Conservation (phyloP, 2,888 invertebrate species). For the Prenolepis imparis region DNA sequence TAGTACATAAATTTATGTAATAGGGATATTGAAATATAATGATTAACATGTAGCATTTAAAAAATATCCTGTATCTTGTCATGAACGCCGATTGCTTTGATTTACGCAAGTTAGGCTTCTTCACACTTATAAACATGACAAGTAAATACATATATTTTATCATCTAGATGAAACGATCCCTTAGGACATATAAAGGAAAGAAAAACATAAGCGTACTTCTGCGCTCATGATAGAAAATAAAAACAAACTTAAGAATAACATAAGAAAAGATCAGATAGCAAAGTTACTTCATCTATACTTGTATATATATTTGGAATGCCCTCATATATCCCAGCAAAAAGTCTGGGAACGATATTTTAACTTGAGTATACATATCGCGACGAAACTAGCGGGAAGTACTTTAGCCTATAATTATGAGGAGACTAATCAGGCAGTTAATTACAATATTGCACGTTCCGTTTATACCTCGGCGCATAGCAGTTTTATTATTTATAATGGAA, state of each 20-base stretch:
- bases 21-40: background rate
- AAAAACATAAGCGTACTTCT: background rate
- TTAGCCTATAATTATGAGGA: constrained; percentile 17
- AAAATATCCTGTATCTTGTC: background rate
- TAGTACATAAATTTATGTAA: background rate
- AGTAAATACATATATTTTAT: background rate
- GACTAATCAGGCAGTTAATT: constrained; percentile 45
- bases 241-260: background rate
- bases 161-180: background rate
- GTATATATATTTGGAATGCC: background rate
- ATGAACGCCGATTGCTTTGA: background rate
- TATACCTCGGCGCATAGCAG: constrained; percentile 26
- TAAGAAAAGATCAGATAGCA: constrained; percentile 6
- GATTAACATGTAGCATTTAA: background rate
- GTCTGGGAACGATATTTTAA: background rate
- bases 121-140: background rate
- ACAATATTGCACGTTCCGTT: constrained; percentile 32
- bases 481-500: constrained; percentile 49
- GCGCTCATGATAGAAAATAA: background rate
- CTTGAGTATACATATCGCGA: background rate
- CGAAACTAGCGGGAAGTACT: background rate
- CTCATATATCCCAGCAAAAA: background rate
- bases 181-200: background rate
- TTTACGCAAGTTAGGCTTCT: background rate
- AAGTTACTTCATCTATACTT: background rate